Base-by-base conservation (phyloP, 2,888 invertebrate species). In the Encarsia formosa region DNA sequence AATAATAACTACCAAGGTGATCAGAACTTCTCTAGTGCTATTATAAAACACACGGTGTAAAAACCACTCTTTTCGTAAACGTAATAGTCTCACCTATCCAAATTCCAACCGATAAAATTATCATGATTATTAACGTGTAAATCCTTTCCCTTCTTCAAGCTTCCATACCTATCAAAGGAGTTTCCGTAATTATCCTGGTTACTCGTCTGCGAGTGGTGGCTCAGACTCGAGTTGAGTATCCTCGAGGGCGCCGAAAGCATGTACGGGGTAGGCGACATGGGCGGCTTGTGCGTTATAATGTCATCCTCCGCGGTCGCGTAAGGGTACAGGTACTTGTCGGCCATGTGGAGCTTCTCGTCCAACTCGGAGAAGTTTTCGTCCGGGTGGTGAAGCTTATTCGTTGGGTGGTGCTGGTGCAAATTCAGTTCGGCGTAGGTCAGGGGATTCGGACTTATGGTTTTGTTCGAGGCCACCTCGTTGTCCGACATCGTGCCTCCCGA, bases 251-350 rank as follows among this genome's bases (percentile, higher is more conserved):
- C 68, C 2, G 75, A 71, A 1, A 75, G 61, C 61, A 73, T 69
- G 60, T 72, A 74, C 3, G 73, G 73, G 4, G 73, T 70, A 5
- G 73, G 73, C 8, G 73, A 74, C 11, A 68, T 63, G 0, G 72
- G 69, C 45, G 71, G 69, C 46, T 44, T 43, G 8, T 29, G 35
- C 5, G 19, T 23, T 26, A 48, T 45, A n/a, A 42, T 41, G 11
- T 43, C 47, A 5, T 73, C 73, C 46, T 72, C 73, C 73, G 75
- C 70, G 78, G 86, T 86, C 61, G 89, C 90, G 67, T 90, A 91
- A 0, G 91, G 91, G 65, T 90, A 91, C 56, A 86, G 77, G 73
- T 91, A 91, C 78, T 87, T 87, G 63, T 91, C 91, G 52, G 82
- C 83, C 11, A 82, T 69, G 60, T 82, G 84, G 64, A 86, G 85